Conservation (phyloP, 2,113 vertebrate species). For the Numida meleagris region DNA sequence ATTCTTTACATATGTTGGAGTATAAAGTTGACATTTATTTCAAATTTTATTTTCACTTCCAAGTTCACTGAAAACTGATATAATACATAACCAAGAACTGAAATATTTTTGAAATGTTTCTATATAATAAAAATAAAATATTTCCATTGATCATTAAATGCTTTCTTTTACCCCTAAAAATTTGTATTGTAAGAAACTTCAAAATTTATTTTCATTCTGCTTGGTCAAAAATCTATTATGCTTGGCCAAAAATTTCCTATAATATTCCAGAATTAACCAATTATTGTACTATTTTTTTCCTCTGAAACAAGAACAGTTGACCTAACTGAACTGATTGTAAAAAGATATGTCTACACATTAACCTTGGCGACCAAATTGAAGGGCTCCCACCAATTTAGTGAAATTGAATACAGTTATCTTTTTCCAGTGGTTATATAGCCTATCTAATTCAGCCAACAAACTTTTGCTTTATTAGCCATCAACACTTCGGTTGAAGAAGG, state of each 20-base stretch:
- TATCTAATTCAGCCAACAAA: background rate
- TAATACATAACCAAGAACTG: background rate
- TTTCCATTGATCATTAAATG: background rate
- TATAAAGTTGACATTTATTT: background rate
- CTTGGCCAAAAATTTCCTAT: background rate
- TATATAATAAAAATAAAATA: background rate
- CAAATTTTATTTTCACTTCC: conserved; percentile 2
- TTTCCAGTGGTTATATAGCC: background rate
- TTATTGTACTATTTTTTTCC: background rate
- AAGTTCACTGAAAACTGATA: background rate
- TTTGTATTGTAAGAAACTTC: background rate
- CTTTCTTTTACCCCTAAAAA: background rate
- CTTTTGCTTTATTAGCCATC: background rate
- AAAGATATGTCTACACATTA: background rate
- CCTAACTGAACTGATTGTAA: background rate
- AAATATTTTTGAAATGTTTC: background rate
- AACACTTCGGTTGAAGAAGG: background rate
- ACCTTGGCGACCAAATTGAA: background rate
- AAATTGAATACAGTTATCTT: background rate
- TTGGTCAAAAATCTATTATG: background rate
- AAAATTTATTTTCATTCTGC: background rate
- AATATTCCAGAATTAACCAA: background rate
- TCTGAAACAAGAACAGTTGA: background rate
- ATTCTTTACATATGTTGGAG: background rate
- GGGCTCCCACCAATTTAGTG: background rate